Conservation (phyloP, 2,888 invertebrate genomes). For the Cataglyphis rosenhaueri region DNA sequence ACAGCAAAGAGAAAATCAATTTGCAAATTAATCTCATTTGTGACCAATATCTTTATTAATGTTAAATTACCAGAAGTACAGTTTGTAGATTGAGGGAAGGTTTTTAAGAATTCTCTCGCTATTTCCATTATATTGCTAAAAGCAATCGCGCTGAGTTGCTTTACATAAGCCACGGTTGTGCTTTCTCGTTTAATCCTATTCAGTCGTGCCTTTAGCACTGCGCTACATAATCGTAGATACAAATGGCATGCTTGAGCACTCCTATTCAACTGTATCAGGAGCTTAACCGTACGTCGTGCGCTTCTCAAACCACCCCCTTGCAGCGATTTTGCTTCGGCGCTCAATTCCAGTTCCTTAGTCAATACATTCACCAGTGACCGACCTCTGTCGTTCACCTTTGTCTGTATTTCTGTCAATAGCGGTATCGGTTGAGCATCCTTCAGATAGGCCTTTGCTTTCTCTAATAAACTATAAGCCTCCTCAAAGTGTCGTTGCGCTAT, state of each 20-base stretch:
- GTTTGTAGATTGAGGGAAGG: constrained; percentile 92
- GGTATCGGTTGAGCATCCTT: constrained; percentile 84
- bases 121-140: constrained; percentile 93
- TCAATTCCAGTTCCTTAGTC: constrained; percentile 95
- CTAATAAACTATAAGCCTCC: constrained; percentile 94
- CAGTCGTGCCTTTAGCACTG: constrained; percentile 92
- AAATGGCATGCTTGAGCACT: constrained; percentile 93
- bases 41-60: background rate
- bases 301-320: constrained; percentile 95
- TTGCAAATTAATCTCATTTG: background rate
- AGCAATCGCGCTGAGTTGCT: constrained; percentile 93
- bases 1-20: background rate
- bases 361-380: constrained; percentile 94
- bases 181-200: constrained; percentile 93
- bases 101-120: constrained; percentile 91
- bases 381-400: constrained; percentile 87
- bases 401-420: constrained; percentile 86
- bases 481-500: constrained; percentile 98
- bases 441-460: constrained; percentile 88
- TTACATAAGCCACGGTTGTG: constrained; percentile 92
- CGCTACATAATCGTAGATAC: constrained; percentile 93
- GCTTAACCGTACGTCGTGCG: constrained; percentile 92
- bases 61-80: constrained; percentile 89
- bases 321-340: constrained; percentile 93
- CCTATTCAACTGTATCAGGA: constrained; percentile 92